Percentiles rank a stretch among this genome's conserved stretches.
Evolutionary conservation across 2,888 invertebrate genomes (phyloP).

Genomic region (Parnassius orleans): DNA sequence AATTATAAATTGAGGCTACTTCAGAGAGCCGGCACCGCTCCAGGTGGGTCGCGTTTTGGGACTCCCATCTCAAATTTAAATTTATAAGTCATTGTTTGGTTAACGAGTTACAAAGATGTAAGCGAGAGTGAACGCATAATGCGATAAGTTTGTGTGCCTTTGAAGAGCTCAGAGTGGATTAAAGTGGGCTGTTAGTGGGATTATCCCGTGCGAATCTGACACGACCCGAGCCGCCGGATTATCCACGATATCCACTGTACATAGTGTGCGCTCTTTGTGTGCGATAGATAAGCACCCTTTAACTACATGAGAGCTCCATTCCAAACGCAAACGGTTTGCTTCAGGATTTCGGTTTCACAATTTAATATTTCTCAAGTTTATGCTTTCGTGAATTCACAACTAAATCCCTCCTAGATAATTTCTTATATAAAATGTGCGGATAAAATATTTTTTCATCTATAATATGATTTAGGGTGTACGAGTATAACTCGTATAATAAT

Average conservation of each 20-base stretch:
- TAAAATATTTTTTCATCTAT: too few relatives aligned
- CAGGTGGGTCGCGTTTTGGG: constrained; percentile 45
- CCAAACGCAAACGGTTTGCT: constrained; percentile 30
- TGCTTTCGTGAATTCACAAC: neutral
- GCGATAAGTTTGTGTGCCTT: constrained; percentile 36
- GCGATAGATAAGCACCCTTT: constrained; percentile 27
- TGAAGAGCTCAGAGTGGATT: constrained; percentile 27
- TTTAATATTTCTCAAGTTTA: constrained; percentile 27
- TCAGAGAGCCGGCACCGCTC: constrained; percentile 59
- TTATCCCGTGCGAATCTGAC: constrained; percentile 27
- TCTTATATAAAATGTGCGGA: too few relatives aligned
- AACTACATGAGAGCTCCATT: constrained; percentile 27
- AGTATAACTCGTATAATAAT: too few relatives aligned
- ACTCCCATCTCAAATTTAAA: constrained; percentile 22
- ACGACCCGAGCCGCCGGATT: constrained; percentile 23
- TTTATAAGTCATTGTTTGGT: constrained; percentile 33
- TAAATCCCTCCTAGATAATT: too few relatives aligned
- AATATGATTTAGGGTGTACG: too few relatives aligned
- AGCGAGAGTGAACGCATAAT: constrained; percentile 39
- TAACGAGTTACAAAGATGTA: constrained; percentile 35
- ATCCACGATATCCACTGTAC: constrained; percentile 18
- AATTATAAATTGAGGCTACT: constrained; percentile 52
- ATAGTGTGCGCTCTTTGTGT: constrained; percentile 19
- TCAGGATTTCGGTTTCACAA: constrained; percentile 30
- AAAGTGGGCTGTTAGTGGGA: constrained; percentile 28